phyloP scores from a whole-genome alignment of 2,113 vertebrate species.

The Nibea coibor region DNA sequence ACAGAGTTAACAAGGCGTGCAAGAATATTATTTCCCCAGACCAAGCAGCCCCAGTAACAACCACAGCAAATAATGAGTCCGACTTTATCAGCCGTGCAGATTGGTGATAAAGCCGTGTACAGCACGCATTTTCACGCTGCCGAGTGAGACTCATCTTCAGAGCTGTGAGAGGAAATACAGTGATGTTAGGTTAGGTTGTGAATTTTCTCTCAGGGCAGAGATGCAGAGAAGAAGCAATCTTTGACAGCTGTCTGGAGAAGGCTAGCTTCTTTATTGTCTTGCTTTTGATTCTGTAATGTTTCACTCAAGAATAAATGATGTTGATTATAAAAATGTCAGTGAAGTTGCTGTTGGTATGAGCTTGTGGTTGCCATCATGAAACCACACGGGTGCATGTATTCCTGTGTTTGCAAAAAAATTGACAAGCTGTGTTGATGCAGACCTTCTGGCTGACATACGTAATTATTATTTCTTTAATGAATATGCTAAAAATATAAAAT shows the following conservation, averaged over 20 bases:
- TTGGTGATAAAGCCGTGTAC: constrained; percentile 49
- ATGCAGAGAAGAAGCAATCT: neutral
- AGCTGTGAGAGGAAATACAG: neutral
- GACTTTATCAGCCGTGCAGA: constrained; percentile 58
- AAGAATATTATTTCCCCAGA: constrained; percentile 59
- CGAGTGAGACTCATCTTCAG: constrained; percentile 20
- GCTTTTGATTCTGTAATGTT: neutral
- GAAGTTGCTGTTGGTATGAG: neutral
- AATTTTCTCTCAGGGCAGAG: constrained; percentile 6
- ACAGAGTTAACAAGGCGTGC: constrained; percentile 57
- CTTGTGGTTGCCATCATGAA: neutral
- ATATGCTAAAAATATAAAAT: too few species aligned
- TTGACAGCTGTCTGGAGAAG: neutral
- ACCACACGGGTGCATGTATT: neutral
- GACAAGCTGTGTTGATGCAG: too few species aligned
- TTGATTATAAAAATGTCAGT: neutral
- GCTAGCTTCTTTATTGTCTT: neutral
- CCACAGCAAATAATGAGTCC: constrained; percentile 61
- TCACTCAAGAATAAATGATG: neutral
- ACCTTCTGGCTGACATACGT: too few species aligned
- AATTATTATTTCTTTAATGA: too few species aligned
- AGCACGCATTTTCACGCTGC: constrained; percentile 13
- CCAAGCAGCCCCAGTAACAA: constrained; percentile 44
- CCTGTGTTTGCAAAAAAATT: neutral
- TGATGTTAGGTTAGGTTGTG: neutral